Evolutionary conservation across 1,140 invertebrate genomes (phyloP).

Genomic region (Homarus americanus): DNA sequence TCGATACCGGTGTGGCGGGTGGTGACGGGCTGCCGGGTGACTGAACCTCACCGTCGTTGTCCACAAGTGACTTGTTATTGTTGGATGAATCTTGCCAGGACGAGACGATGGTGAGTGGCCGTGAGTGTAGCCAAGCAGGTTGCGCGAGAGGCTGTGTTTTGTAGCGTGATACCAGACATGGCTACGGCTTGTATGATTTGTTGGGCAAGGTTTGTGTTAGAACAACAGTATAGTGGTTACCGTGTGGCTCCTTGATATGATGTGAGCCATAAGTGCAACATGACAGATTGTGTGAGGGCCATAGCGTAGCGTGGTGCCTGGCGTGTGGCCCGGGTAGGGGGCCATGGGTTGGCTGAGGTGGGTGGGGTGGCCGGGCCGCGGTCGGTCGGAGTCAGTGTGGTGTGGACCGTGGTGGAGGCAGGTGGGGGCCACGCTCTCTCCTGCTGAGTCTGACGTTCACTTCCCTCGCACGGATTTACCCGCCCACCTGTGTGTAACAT

Average conservation of each 20-base stretch:
- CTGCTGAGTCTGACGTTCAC: conserved; percentile 32
- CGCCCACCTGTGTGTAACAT: too few relatives aligned
- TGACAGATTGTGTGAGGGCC: background rate
- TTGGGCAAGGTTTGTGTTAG: background rate
- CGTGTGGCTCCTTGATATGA: background rate
- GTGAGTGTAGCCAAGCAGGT: background rate
- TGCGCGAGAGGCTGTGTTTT: background rate
- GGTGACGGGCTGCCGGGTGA: too few relatives aligned
- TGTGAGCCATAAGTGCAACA: background rate
- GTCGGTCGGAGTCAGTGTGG: conserved; percentile 45
- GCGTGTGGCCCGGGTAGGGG: conserved; percentile 11
- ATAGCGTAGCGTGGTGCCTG: background rate
- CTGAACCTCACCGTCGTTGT: too few relatives aligned
- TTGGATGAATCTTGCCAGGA: background rate
- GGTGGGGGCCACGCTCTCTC: conserved; percentile 54
- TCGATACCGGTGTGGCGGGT: too few relatives aligned
- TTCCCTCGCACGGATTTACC: conserved; percentile 2
- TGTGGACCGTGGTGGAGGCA: conserved; percentile 61
- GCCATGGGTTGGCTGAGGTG: background rate
- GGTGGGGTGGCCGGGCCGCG: conserved; percentile 7
- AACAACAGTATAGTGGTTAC: background rate
- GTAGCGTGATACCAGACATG: background rate
- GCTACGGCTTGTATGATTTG: background rate
- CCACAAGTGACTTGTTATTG: background rate
- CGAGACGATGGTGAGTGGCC: background rate